phyloP scores from a whole-genome alignment of 2,113 vertebrate species.

The Lucifuga dentata region DNA sequence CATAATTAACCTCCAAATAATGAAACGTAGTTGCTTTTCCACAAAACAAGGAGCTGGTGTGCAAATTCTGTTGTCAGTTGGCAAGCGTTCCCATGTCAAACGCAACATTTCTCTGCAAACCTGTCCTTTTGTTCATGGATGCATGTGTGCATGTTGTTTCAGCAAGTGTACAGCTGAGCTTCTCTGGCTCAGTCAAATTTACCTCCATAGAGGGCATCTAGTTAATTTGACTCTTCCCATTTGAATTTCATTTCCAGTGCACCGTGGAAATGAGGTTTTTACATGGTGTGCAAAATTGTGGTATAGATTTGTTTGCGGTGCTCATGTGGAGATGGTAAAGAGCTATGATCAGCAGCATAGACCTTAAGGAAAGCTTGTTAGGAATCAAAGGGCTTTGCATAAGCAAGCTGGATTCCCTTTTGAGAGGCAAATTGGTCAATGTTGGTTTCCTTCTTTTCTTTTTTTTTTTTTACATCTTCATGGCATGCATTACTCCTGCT shows the following conservation, averaged over 20 bases:
- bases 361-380: constrained; percentile 38
- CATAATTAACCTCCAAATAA: not conserved
- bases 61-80: constrained; percentile 8
- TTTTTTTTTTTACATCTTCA: constrained; percentile 42
- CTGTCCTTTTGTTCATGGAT: constrained; percentile 30
- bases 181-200: constrained; percentile 42
- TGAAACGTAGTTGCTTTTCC: not conserved
- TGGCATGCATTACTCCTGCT: constrained; percentile 25
- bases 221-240: constrained; percentile 65
- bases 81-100: constrained; percentile 13
- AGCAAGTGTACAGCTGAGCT: constrained; percentile 11
- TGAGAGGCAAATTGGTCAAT: constrained; percentile 41
- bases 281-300: constrained; percentile 67
- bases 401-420: constrained; percentile 41
- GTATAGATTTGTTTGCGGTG: constrained; percentile 72
- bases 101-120: constrained; percentile 19
- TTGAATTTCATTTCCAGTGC: constrained; percentile 70
- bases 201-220: constrained; percentile 17
- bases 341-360: constrained; percentile 58
- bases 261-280: constrained; percentile 59
- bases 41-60: not conserved
- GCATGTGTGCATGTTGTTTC: constrained; percentile 26
- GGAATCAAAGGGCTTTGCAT: constrained; percentile 70
- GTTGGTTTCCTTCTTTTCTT: constrained; percentile 63
- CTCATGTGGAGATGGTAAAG: constrained; percentile 44